Conservation (phyloP, 2,888 invertebrate species). For the Cactoblastis cactorum region DNA sequence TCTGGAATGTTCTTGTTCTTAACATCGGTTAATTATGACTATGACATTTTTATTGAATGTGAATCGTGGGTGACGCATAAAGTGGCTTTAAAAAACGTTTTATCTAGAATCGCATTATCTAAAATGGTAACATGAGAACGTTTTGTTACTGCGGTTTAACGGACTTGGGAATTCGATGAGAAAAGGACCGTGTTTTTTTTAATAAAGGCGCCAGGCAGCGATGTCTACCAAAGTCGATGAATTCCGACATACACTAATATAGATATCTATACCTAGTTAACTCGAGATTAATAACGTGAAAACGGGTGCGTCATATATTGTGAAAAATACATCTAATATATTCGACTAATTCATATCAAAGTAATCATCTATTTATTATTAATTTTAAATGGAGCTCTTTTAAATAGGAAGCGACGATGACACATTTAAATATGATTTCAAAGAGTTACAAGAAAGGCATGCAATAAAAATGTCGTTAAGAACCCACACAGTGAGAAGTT, state of each 20-base stretch:
- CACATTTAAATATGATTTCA: constrained; percentile 71
- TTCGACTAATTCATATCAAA: constrained; percentile 40
- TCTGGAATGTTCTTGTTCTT: not conserved
- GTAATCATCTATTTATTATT: constrained; percentile 49
- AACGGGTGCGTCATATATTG: constrained; percentile 41
- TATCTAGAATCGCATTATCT: constrained; percentile 47
- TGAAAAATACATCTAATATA: constrained; percentile 37
- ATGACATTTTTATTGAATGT: not conserved
- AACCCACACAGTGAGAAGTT: constrained; percentile 66
- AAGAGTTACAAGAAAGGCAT: constrained; percentile 56
- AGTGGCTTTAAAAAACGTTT: constrained; percentile 21
- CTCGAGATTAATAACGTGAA: constrained; percentile 42
- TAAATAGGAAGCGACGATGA: constrained; percentile 71
- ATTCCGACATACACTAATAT: constrained; percentile 23
- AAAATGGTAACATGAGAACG: constrained; percentile 54
- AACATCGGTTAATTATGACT: not conserved
- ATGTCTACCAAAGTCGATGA: not conserved
- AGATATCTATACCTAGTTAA: constrained; percentile 30
- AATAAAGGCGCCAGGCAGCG: not conserved
- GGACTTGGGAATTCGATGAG: constrained; percentile 13
- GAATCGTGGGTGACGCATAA: constrained; percentile 6
- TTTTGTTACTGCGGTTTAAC: constrained; percentile 28
- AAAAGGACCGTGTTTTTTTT: constrained; percentile 10
- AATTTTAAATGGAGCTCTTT: constrained; percentile 55
- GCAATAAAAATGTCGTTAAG: constrained; percentile 54